A percentile compares a stretch with the other conserved stretches of the same genome.
Conservation (phyloP, 2,797 vertebrate genomes). For the Lithobates pipiens region DNA sequence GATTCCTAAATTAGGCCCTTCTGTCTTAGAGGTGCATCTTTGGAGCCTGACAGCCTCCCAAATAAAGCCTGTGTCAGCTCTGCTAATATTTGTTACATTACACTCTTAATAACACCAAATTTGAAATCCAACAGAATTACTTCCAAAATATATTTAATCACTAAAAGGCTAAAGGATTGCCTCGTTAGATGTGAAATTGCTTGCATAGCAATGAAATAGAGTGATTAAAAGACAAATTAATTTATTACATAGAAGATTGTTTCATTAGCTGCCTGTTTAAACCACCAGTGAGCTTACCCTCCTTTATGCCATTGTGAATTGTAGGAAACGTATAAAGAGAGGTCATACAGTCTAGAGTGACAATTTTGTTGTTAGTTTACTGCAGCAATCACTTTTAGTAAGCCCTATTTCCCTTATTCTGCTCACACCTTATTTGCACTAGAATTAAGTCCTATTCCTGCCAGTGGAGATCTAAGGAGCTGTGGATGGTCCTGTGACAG, state of each 20-base stretch:
- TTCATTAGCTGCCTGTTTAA: constrained; percentile 47
- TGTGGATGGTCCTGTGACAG: too few species aligned
- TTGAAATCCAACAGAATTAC: constrained; percentile 40
- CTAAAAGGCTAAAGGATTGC: constrained; percentile 49
- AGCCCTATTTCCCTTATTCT: too few species aligned
- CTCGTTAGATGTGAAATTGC: constrained; percentile 51
- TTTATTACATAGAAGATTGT: constrained; percentile 37
- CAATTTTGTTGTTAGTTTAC: background rate
- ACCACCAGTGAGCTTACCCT: constrained; percentile 11
- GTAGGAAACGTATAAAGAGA: background rate
- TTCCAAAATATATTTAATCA: constrained; percentile 43
- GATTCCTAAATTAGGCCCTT: background rate
- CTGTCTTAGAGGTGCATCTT: background rate
- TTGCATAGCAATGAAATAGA: constrained; percentile 38
- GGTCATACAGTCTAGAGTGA: background rate
- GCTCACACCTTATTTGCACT: too few species aligned
- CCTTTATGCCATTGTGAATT: constrained; percentile 12
- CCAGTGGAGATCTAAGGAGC: too few species aligned
- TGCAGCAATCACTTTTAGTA: background rate
- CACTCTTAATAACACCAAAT: constrained; percentile 18
- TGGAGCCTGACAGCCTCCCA: background rate
- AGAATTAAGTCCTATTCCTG: too few species aligned
- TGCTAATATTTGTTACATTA: constrained; percentile 26
- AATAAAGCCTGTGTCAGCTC: background rate
- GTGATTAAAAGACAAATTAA: constrained; percentile 50